Evolutionary conservation across 1,140 invertebrate genomes (phyloP).

Genomic region (Parasteatoda tepidariorum): DNA sequence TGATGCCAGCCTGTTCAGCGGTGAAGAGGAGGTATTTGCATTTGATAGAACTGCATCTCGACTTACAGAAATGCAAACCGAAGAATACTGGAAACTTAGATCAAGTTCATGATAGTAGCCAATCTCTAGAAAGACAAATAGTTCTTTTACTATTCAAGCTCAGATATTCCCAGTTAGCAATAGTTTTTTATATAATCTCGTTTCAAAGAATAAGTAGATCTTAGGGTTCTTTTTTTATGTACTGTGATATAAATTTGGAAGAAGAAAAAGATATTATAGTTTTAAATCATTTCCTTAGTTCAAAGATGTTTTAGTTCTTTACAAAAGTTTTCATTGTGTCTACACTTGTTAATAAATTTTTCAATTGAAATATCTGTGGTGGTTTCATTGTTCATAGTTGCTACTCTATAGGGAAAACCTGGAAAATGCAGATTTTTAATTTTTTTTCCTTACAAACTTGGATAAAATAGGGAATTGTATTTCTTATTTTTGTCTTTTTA

Average conservation of each 20-base stretch:
- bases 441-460: too few species aligned
- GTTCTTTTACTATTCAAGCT: background rate
- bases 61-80: slow-evolving; percentile 94
- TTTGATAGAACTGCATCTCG: slow-evolving; percentile 93
- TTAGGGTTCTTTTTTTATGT: background rate
- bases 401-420: too few species aligned
- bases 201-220: background rate
- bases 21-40: slow-evolving; percentile 97
- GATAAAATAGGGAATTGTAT: too few species aligned
- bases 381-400: background rate
- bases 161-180: background rate
- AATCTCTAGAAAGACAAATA: background rate
- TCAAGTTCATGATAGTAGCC: slow-evolving; percentile 16
- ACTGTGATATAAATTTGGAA: slow-evolving; percentile 43
- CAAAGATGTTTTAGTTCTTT: slow-evolving; percentile 14
- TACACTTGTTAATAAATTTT: slow-evolving; percentile 43
- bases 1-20: slow-evolving; percentile 91
- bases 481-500: too few species aligned
- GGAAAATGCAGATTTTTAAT: too few species aligned
- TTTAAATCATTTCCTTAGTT: background rate
- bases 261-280: background rate
- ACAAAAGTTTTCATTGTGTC: slow-evolving; percentile 21
- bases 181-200: too few species aligned
- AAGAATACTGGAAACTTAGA: slow-evolving; percentile 84
- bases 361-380: background rate